Base-by-base conservation (phyloP, 2,888 invertebrate genomes). In the Yponomeuta cagnagella region DNA sequence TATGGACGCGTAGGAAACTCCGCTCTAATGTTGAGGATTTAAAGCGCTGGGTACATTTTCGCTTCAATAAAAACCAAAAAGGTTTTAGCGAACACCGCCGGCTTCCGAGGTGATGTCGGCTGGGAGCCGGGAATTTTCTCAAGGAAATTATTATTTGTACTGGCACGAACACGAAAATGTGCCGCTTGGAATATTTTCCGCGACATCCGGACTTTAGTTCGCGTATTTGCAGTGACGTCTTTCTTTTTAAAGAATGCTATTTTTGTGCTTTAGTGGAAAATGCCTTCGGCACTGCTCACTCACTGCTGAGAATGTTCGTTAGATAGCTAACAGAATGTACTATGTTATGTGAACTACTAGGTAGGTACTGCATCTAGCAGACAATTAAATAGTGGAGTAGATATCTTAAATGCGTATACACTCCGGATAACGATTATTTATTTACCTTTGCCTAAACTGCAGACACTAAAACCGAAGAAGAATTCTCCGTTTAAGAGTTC, bases 11-110 rank as follows among this genome's bases (percentile, higher is more conserved):
- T 73, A 65, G 48, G 23, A 68, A 68, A 68, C 74, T 74, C 73
- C 70, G 68, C 71, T 52, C 71, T 75, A 75, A 77, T 75, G 75
- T 73, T 73, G 72, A 71, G 72, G 76, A 77, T 78, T 76, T 77
- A 74, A 74, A 72, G 73, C 66, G 69, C 69, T 71, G 72, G 72
- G 71, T 72, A 72, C 69, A 65, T 75, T 75, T 71, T 73, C 74
- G 72, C 72, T 74, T 73, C 73, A 73, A 72, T 75, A 77, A 73
- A 74, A 72, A 69, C 72, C 73, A 72, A 73, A 74, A 75, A 73
- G 73, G 74, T 75, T 75, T 74, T 74, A 72, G 72, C 70, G 72
- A 74, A 73, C 73, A 72, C 66, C 70, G 67, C 67, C 70, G 70
- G 72, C 72, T 71, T 71, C 64, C 69, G 72, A 69, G 48, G 43